A percentile compares a stretch with the other conserved stretches of the same genome.
phyloP scores from a whole-genome alignment of 2,888 invertebrate species.

The Drosophila yooni region DNA sequence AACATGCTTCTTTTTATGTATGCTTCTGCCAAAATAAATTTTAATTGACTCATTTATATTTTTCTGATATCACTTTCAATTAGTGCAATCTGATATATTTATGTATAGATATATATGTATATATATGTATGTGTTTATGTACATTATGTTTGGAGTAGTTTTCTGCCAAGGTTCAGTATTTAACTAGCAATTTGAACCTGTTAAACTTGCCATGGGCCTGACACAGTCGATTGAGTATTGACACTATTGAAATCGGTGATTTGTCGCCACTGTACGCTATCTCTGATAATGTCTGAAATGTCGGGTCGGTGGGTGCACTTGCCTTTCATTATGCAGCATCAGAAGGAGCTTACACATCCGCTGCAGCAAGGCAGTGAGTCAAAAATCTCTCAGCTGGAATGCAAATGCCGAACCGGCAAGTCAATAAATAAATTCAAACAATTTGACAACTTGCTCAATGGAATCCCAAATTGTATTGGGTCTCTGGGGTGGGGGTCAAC shows the following conservation, averaged over 20 bases:
- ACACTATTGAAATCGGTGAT: not conserved
- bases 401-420: slow-evolving; percentile 71
- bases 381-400: slow-evolving; percentile 70
- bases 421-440: slow-evolving; percentile 81
- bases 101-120: not conserved
- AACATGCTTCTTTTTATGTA: not conserved
- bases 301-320: slow-evolving; percentile 45
- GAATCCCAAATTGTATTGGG: slow-evolving; percentile 43
- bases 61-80: not conserved
- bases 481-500: slow-evolving; percentile 19
- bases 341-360: slow-evolving; percentile 59
- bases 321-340: slow-evolving; percentile 64
- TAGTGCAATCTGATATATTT: not conserved
- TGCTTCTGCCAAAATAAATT: not conserved
- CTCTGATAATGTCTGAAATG: slow-evolving; percentile 15
- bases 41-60: not conserved
- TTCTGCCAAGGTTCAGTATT: not conserved
- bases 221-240: not conserved
- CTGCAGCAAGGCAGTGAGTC: slow-evolving; percentile 54
- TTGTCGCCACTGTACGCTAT: slow-evolving; percentile 31
- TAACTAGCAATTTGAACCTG: not conserved
- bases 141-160: not conserved
- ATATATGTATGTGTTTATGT: not conserved
- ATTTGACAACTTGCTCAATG: slow-evolving; percentile 80
- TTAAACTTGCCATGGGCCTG: not conserved